phyloP scores from a whole-genome alignment of 64 coral and sea anemone species.

The Catalaphyllia jardinei region DNA sequence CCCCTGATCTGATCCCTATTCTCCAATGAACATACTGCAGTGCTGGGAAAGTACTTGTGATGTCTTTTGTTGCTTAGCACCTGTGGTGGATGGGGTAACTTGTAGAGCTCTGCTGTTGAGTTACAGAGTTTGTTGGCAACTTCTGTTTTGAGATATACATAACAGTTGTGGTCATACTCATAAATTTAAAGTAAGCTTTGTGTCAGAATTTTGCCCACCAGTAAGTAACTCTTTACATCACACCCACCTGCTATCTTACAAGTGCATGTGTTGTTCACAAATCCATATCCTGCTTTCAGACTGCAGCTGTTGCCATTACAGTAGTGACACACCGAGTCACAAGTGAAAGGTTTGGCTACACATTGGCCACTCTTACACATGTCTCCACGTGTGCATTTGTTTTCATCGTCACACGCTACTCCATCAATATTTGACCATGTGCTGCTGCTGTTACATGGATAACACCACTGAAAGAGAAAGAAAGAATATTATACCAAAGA shows the following conservation, averaged over 20 bases:
- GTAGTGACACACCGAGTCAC: constrained; percentile 74
- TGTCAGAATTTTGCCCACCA: no score
- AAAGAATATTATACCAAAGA: neutral
- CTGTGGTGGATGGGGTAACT: no score
- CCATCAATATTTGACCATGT: constrained; percentile 65
- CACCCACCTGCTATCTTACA: constrained; percentile 89
- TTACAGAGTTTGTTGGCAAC: no score
- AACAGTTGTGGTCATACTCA: no score
- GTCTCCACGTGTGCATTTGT: constrained; percentile 77
- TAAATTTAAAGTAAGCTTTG: no score
- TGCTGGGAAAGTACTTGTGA: no score
- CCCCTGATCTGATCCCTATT: no score
- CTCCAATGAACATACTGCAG: no score
- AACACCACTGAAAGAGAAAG: constrained; percentile 68
- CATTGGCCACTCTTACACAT: constrained; percentile 71
- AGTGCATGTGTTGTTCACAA: constrained; percentile 62
- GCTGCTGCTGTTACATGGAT: constrained; percentile 31
- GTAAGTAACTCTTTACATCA: no score
- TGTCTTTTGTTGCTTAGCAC: no score
- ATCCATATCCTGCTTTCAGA: constrained; percentile 79
- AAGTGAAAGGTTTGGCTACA: constrained; percentile 71
- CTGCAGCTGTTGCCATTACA: constrained; percentile 86
- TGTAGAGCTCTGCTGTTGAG: no score
- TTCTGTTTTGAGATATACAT: no score
- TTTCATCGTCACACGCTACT: constrained; percentile 63